Evolutionary conservation across 1,140 invertebrate genomes (phyloP).

Genomic region (Calliphora vicina): DNA sequence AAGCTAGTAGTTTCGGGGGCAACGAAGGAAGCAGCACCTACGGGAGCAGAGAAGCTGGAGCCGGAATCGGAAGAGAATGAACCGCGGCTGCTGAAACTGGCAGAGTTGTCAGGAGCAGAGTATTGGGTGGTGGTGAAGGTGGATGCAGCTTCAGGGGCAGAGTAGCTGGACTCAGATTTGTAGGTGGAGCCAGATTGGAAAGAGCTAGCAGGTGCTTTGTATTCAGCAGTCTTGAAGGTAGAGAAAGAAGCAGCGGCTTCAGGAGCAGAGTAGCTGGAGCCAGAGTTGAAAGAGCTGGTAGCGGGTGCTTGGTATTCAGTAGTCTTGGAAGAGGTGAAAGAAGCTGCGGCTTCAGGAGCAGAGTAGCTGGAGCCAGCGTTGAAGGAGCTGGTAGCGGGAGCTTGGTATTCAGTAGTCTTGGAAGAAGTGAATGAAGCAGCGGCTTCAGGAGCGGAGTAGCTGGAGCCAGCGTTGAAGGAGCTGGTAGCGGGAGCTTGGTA

Average conservation of each 20-base stretch:
- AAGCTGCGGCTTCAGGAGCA: neutral
- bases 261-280: neutral
- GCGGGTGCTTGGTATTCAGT: neutral
- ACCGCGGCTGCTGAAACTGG: neutral
- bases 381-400: neutral
- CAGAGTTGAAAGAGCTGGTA: neutral
- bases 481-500: neutral
- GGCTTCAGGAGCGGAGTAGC: neutral
- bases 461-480: neutral
- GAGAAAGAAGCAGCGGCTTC: neutral
- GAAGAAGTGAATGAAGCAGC: neutral
- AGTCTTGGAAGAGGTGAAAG: too few species aligned
- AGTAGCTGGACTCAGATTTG: neutral
- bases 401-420: neutral
- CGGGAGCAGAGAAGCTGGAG: neutral
- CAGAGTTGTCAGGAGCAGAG: neutral
- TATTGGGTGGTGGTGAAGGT: too few species aligned
- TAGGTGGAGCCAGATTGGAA: neutral
- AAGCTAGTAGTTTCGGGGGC: neutral
- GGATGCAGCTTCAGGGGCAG: constrained; percentile 11
- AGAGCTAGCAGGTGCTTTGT: neutral
- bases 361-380: neutral
- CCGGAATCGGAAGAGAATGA: neutral
- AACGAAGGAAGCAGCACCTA: neutral
- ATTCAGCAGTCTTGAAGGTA: neutral